Base-by-base conservation (phyloP, 2,113 vertebrate genomes). In the Bettongia penicillata region DNA sequence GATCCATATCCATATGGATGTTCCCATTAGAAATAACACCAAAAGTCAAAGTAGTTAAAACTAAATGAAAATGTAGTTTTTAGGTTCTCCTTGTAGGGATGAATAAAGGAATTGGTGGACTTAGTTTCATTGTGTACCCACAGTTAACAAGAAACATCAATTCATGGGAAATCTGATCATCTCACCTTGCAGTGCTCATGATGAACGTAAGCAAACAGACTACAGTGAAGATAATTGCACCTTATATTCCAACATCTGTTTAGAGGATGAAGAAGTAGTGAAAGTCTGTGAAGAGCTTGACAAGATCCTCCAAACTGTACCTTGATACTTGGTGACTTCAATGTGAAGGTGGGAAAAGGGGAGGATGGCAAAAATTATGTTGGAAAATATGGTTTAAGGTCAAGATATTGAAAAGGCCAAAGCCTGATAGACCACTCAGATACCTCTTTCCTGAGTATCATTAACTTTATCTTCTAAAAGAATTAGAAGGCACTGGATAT, bases 171-270 rank as follows among this genome's bases (percentile, higher is more conserved):
- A 84, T 84, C 43, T 84, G 68, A n/a, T 84, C 68, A 84, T 84
- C 68, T 84, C 68, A 84, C 68, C 68, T 84, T 84, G 68, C 68
- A 84, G 68, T 84, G 68, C 68, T 84, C 68, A 84, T 84, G 68
- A 84, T 84, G 68, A 84, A 84, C 68, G 19, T 84, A 84, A 84
- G 68, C 68, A 84, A 84, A 84, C 68, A 84, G 68, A 84, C 68
- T 84, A 84, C 68, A 84, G 68, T 84, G 68, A 84, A 84, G 68
- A 84, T 84, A 84, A 84, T 84, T 84, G 68, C 68, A 84, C 68
- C 68, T 84, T 84, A 84, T 84, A 16, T 84, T 43, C 68, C 68
- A 84, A 43, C 68, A 84, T 84, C 68, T 84, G n/a, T 84, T 84
- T 84, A 84, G 68, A 84, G 68, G 68, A 84, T 84, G 68, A 84